These are phyloP conservation scores for Xiphorhynchus erythropygius DNA, from an alignment of 2,797 vertebrate species.

Conservation along the genomic window DNA sequence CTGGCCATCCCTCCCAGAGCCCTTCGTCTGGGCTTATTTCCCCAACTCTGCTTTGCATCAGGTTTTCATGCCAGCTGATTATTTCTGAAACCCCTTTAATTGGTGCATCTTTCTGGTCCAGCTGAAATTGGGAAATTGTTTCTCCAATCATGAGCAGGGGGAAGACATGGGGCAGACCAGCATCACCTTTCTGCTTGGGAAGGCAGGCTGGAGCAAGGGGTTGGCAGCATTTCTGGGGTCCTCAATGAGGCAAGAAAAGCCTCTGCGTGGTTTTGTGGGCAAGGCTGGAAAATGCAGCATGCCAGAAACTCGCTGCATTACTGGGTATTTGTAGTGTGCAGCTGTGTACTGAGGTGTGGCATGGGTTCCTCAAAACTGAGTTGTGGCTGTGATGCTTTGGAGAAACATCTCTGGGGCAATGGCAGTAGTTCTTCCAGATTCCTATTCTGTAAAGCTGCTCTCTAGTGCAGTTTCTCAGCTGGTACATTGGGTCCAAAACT, in stretches of 20 bases:
- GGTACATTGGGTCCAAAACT: background rate
- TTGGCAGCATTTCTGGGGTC: background rate
- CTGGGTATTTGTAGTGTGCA: background rate
- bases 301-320: background rate
- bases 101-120: background rate
- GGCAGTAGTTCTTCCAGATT: background rate
- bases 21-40: background rate
- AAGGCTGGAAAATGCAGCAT: background rate
- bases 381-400: background rate
- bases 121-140: background rate
- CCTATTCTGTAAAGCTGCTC: background rate
- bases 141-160: background rate
- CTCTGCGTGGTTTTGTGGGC: background rate
- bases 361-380: background rate
- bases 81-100: conserved; percentile 13
- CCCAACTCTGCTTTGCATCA: background rate
- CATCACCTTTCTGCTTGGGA: background rate
- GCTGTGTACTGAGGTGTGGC: background rate
- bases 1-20: background rate
- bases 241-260: background rate
- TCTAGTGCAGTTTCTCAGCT: background rate
- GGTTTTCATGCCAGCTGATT: background rate
- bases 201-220: background rate
- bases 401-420: background rate
- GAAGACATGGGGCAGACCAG: background rate